Evolutionary conservation across 2,888 invertebrate species (phyloP), one percentile per base, ranked within the genome.

Genomic region (Lasioglossum figueresi): DNA sequence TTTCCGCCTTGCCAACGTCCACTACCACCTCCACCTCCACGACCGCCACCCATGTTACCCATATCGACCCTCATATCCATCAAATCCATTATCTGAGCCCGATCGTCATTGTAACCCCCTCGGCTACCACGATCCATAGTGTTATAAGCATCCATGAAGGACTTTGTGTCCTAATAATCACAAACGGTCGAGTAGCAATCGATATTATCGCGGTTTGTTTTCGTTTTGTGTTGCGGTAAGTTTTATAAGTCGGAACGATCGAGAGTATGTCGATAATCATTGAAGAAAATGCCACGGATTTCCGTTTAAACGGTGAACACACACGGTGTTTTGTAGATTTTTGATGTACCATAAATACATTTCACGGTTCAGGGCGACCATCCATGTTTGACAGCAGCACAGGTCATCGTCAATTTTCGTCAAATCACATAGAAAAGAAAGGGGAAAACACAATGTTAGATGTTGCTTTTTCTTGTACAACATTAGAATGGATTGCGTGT

Each of bases 371-470:
- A 92, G 93, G 93, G 91, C 90, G 95, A 94, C 91, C 94, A 94
- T 95, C 95, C 95, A 94, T 93, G 94, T 94, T 94, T 93, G 93
- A 94, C 95, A 94, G 95, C 95, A 95, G 95, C 95, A 93, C 93
- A 94, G 94, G 94, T 94, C 94, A 94, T 95, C 95, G 93, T 94
- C 94, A 95, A 95, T 94, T 95, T 95, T 94, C 95, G 94, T 95
- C 94, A 95, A 93, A 95, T 95, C 94, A 95, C 95, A 95, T 95
- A 95, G 95, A 95, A 95, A 95, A 95, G 94, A 95, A 95, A 95
- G 93, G 94, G 95, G 95, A 94, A 94, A 95, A 95, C 91, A 95
- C 93, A 93, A 91, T 93, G 95, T 95, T 95, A 95, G 95, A 95
- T 88, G 89, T 88, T 89, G 87, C 40, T 80, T 87, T 85, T 59